These are phyloP conservation scores for chimpanzee (Pan troglodytes) DNA, from an alignment of 2,113 vertebrate genomes.

Conservation along the genomic window DNA sequence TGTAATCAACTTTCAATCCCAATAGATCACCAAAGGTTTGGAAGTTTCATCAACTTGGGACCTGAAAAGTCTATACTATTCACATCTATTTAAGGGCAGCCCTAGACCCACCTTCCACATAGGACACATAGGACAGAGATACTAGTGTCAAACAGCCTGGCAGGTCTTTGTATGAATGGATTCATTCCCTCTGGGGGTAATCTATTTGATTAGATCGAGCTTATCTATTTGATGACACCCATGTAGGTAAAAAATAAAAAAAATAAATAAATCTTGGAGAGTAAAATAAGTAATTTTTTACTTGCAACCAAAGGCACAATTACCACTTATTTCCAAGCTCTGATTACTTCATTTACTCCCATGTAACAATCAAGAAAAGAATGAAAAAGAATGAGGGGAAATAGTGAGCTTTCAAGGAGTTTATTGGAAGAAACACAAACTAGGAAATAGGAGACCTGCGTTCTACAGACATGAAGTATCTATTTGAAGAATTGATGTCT, in stretches of 20 bases:
- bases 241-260: not conserved
- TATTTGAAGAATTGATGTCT: not conserved
- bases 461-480: not conserved
- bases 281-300: not conserved
- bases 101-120: not conserved
- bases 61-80: not conserved
- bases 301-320: not conserved
- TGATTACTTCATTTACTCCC: not conserved
- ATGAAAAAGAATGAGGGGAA: not conserved
- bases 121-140: not conserved
- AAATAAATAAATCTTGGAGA: not conserved
- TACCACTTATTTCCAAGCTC: not conserved
- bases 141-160: not conserved
- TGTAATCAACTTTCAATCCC: not conserved
- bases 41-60: not conserved
- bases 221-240: not conserved
- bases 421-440: not conserved
- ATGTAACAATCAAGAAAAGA: not conserved
- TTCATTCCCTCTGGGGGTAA: accelerated
- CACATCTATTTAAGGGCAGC: not conserved
- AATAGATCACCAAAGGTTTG: not conserved
- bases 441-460: not conserved
- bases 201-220: not conserved
- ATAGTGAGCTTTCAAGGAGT: not conserved
- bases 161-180: not conserved